Conservation (phyloP, 2,797 vertebrate species). For the Enteromius trimaculatus region DNA sequence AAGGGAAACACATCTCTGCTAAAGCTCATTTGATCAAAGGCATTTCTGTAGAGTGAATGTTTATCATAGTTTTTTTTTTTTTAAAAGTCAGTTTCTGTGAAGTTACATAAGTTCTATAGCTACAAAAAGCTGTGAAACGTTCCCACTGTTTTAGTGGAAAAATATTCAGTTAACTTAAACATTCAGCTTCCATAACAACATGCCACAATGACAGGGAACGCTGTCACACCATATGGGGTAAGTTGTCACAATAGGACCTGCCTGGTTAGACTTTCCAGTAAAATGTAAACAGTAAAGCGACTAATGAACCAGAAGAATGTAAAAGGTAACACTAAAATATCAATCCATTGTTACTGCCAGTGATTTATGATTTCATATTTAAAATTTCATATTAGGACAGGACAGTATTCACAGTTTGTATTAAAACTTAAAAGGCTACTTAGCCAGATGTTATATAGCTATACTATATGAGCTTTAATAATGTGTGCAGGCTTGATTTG, state of each 20-base stretch:
- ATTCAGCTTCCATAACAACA: neutral
- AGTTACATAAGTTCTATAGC: neutral
- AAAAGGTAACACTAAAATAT: neutral
- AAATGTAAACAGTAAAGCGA: constrained; percentile 5
- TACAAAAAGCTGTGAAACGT: neutral
- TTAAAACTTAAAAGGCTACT: neutral
- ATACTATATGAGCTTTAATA: neutral
- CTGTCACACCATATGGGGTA: neutral
- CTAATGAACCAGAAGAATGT: neutral
- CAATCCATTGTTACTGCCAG: neutral
- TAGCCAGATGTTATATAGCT: neutral
- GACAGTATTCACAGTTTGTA: neutral
- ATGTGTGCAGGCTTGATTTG: neutral
- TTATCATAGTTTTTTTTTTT: constrained; percentile 2
- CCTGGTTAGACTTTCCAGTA: neutral
- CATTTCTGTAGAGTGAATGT: neutral
- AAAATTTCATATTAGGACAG: neutral
- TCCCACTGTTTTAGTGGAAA: neutral
- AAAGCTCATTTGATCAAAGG: neutral
- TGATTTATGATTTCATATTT: neutral
- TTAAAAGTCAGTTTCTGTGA: neutral
- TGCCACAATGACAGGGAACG: neutral
- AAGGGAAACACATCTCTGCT: constrained; percentile 1
- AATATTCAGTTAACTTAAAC: neutral
- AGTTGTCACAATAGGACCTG: neutral